Evolutionary conservation across 1,140 invertebrate species (phyloP), one percentile per base, ranked within the genome.

Genomic region (Tigriopus japonicus): DNA sequence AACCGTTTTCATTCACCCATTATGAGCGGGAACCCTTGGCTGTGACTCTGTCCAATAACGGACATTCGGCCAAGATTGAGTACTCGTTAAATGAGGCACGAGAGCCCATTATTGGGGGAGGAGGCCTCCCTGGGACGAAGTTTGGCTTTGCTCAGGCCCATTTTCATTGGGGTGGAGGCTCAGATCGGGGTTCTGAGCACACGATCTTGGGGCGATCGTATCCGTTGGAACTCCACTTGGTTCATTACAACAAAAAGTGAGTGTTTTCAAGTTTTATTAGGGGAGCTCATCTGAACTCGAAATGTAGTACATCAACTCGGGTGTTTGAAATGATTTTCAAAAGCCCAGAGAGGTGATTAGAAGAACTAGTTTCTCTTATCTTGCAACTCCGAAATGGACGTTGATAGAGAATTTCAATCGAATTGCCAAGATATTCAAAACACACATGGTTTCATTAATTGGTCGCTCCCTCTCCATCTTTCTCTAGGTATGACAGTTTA

Each of bases 161-260:
- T 64, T 70, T 78, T 42, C 77, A 79, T 63, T 78, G 76, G 72
- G 74, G 74, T 6, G 66, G 68, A 10, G 23, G 40, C 14, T 68
- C 72, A 53, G 65, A 66, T 7, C 56, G 63, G 13, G 78, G 77
- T 10, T 76, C 75, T 1, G 77, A 79, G 64, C 77, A 79, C 65
- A 70, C 68, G 1, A 66, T 79, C n/a, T 70, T 72, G 55, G 69
- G 68, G 71, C 70, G 1, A 70, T 64, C 1, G 72, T 66, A 60
- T 62, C 53, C 61, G 15, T 62, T 63, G 15, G 64, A 84, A 69
- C 65, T 82, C 62, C 84, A 86, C 68, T 71, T 86, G 5, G 84
- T 86, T 1, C 81, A 84, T 69, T 80, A 77, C 62, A 77, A 81
- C 6, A 73, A 69, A 35, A 70, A 76, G 17, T 82, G 80, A 64